Evolutionary conservation across 2,797 vertebrate species (phyloP), one percentile per base, ranked within the genome.

Genomic region (Paedocypris micromegethes): DNA sequence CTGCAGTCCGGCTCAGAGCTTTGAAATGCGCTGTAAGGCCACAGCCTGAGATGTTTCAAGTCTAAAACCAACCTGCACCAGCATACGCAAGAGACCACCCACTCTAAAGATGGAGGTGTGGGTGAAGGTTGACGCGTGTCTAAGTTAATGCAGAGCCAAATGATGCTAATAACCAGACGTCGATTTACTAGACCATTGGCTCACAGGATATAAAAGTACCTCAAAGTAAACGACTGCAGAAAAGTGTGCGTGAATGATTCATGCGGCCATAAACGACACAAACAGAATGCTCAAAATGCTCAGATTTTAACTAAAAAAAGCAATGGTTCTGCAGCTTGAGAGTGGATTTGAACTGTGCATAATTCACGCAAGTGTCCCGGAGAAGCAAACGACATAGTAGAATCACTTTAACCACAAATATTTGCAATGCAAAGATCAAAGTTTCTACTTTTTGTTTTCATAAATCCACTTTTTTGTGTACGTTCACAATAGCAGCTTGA

Each of bases 11-110:
- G 83, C 83, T 77, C 72, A 69, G 79, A 74, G 74, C 88, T 91
- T 91, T 91, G 88, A 90, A 89, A 88, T 83, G 79, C 78, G 60
- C 74, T 81, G 76, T 76, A 76, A 80, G 69, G 81, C 76, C 76
- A 74, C 45, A 79, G 78, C 74, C 72, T 78, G 77, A 63, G 70
- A 82, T 62, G 61, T 87, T 85, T 88, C 80, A 79, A 80, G 78
- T 81, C 75, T 38, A 71, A 66, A 66, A 59, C 47, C 48, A 72
- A 61, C 37, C 56, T 65, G 66, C 54, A 72, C 40, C 23, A 62
- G 55, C 59, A 70, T 9, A 57, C 39, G 37, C 57, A 60, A 4
- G 38, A 9, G 49, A 43, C 66, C 38, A 60, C 39, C 43, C 52
- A n/a, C 54, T 70, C 68, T 70, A 70, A 64, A 63, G 46, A 64